phyloP scores from a whole-genome alignment of 2,888 invertebrate genomes.

The Habrosyne pyritoides region DNA sequence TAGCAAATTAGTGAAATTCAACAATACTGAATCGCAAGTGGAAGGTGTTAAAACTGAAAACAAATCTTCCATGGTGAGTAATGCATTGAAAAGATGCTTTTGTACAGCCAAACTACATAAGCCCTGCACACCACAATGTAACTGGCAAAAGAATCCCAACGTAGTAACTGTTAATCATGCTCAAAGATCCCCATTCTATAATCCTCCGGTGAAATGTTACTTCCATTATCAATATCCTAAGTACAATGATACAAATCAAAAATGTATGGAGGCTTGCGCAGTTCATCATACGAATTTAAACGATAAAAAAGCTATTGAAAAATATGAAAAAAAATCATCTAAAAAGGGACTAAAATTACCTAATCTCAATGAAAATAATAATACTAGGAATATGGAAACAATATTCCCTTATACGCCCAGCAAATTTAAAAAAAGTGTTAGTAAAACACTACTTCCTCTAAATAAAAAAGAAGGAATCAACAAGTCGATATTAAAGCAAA shows the following conservation, averaged over 20 bases:
- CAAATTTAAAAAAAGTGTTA: slow-evolving; percentile 42
- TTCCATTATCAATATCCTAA: background rate
- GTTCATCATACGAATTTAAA: background rate
- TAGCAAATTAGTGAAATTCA: background rate
- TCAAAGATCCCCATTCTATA: background rate
- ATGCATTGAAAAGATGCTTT: slow-evolving; percentile 47
- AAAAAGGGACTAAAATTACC: background rate
- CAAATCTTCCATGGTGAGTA: slow-evolving; percentile 30
- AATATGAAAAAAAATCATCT: background rate
- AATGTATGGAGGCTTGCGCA: background rate
- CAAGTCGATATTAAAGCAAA: slow-evolving; percentile 7
- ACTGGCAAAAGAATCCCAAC: background rate
- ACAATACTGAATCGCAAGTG: slow-evolving; percentile 13
- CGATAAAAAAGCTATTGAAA: background rate
- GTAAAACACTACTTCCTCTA: slow-evolving; percentile 28
- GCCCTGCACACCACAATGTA: background rate
- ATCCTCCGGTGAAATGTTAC: background rate
- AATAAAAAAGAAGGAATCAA: slow-evolving; percentile 11
- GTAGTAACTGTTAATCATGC: background rate
- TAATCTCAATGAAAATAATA: slow-evolving; percentile 8
- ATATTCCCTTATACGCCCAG: slow-evolving; percentile 42
- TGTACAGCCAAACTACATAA: slow-evolving; percentile 44
- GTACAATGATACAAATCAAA: background rate
- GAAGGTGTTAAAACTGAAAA: slow-evolving; percentile 20
- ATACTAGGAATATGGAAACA: slow-evolving; percentile 35